These are phyloP conservation scores for Camponotus floridanus DNA, from an alignment of 1,140 invertebrate species.

Conservation along the genomic window DNA sequence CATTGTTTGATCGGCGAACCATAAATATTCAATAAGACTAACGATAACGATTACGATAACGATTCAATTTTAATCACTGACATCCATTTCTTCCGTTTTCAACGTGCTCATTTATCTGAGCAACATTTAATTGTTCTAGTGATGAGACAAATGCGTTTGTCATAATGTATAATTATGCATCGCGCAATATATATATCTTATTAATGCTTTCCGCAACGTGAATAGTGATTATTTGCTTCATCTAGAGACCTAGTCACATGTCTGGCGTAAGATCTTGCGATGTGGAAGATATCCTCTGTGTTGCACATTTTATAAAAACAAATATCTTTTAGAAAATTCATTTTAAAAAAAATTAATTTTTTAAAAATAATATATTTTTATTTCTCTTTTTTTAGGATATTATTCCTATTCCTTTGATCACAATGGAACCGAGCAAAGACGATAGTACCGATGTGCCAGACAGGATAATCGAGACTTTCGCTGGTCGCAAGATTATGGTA, in stretches of 20 bases:
- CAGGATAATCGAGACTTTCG: slow-evolving; percentile 82
- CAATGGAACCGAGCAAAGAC: slow-evolving; percentile 48
- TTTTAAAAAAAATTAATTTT: too few relatives aligned
- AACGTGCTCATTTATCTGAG: not conserved
- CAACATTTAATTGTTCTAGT: slow-evolving; percentile 18
- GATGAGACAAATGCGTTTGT: not conserved
- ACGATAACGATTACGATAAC: not conserved
- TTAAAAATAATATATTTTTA: too few relatives aligned
- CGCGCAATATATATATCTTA: slow-evolving; percentile 5
- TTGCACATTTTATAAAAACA: too few relatives aligned
- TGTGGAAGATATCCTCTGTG: too few relatives aligned
- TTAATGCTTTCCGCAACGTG: not conserved
- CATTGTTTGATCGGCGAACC: not conserved
- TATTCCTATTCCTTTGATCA: too few relatives aligned
- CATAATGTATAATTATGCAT: slow-evolving; percentile 7
- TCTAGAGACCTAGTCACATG: too few relatives aligned
- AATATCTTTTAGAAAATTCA: too few relatives aligned
- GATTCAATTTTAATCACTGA: too few relatives aligned
- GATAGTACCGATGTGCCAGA: slow-evolving; percentile 79
- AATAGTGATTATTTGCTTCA: not conserved
- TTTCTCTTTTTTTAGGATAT: not conserved
- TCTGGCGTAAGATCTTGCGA: too few relatives aligned
- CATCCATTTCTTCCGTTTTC: not conserved
- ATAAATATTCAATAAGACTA: slow-evolving; percentile 3
- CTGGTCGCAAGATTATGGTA: slow-evolving; percentile 86